Evolutionary conservation across 1,140 invertebrate genomes (phyloP).

Genomic region (Epicauta chinensis): DNA sequence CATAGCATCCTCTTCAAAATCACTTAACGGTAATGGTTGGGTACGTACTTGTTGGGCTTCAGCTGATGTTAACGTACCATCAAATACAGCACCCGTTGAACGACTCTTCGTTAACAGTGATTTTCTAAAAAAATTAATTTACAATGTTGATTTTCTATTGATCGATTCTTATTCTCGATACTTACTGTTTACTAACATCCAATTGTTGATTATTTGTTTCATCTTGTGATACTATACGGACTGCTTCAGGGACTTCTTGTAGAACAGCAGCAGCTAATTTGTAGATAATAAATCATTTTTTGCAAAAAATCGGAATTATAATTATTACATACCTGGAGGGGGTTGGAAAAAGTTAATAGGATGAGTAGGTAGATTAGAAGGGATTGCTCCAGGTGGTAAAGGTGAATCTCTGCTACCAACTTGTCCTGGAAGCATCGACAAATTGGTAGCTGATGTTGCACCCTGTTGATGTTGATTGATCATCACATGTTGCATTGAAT

Average conservation of each 20-base stretch:
- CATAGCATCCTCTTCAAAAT: conserved; percentile 40
- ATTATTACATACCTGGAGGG: conserved; percentile 30
- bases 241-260: conserved; percentile 51
- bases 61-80: conserved; percentile 48
- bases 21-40: conserved; percentile 39
- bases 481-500: conserved; percentile 71
- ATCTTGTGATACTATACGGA: conserved; percentile 41
- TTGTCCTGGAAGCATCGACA: conserved; percentile 35
- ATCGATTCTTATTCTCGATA: conserved; percentile 10
- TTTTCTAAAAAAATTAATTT: conserved; percentile 37
- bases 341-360: conserved; percentile 43
- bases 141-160: conserved; percentile 5
- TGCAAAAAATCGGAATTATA: not conserved
- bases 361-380: conserved; percentile 39
- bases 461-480: conserved; percentile 37
- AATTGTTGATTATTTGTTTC: conserved; percentile 26
- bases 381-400: conserved; percentile 22
- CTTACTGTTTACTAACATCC: conserved; percentile 26
- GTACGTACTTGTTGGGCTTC: conserved; percentile 49
- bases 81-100: conserved; percentile 42
- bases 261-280: conserved; percentile 44
- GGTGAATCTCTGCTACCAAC: conserved; percentile 33
- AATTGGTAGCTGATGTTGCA: conserved; percentile 38
- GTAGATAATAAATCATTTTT: not conserved
- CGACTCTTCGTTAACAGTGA: conserved; percentile 51